Percentiles rank a stretch among this genome's conserved stretches.
phyloP scores from a whole-genome alignment of 2,888 invertebrate genomes.

The Crematogaster levior region DNA sequence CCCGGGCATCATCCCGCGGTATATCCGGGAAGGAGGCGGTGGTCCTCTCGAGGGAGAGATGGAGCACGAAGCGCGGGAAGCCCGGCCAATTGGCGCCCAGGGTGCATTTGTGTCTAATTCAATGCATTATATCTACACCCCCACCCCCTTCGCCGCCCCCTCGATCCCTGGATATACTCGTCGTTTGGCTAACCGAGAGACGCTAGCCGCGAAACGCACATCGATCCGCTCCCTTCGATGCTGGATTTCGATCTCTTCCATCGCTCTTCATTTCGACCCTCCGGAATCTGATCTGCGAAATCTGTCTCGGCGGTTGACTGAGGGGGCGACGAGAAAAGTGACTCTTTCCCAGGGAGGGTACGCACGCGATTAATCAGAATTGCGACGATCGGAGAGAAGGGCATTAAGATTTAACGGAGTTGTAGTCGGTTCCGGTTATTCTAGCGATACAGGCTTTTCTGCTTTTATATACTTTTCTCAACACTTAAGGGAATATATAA shows the following conservation, averaged over 20 bases:
- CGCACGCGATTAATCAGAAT: conserved; percentile 21
- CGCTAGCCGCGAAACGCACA: conserved; percentile 48
- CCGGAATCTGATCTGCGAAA: conserved; percentile 20
- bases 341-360: not conserved
- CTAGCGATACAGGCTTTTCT: not conserved
- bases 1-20: conserved; percentile 67
- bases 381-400: not conserved
- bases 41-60: conserved; percentile 80
- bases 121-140: conserved; percentile 86
- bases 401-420: not conserved
- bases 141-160: conserved; percentile 67
- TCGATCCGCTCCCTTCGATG: conserved; percentile 41
- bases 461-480: not conserved
- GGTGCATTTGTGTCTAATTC: conserved; percentile 88
- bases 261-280: conserved; percentile 20
- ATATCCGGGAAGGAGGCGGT: conserved; percentile 73
- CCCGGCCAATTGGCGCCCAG: conserved; percentile 83
- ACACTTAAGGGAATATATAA: not conserved
- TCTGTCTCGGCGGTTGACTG: conserved; percentile 21
- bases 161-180: conserved; percentile 60
- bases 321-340: not conserved
- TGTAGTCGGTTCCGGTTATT: not conserved
- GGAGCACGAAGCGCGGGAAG: conserved; percentile 82
- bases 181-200: conserved; percentile 70
- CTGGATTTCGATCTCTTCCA: conserved; percentile 31